phyloP scores from a whole-genome alignment of 1,140 invertebrate species.

The Drosophila gunungcola region DNA sequence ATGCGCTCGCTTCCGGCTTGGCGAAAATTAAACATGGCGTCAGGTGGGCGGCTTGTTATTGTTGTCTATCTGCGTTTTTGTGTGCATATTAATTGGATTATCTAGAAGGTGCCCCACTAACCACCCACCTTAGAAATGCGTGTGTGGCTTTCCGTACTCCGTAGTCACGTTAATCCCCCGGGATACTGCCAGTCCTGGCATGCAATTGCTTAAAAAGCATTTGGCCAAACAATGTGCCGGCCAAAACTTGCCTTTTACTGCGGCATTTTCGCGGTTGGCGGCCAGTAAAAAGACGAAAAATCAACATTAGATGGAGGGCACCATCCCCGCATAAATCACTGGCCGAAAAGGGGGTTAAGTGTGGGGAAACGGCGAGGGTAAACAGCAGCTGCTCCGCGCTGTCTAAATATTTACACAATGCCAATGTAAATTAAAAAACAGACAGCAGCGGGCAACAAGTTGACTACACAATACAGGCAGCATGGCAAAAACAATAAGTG shows the following conservation, averaged over 20 bases:
- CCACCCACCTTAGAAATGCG: slow-evolving; percentile 18
- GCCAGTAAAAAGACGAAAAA: slow-evolving; percentile 72
- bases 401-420: slow-evolving; percentile 81
- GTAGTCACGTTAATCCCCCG: slow-evolving; percentile 74
- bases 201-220: slow-evolving; percentile 83
- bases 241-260: slow-evolving; percentile 4
- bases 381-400: slow-evolving; percentile 57
- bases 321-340: slow-evolving; percentile 64
- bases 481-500: slow-evolving; percentile 38
- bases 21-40: slow-evolving; percentile 51
- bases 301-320: slow-evolving; percentile 66
- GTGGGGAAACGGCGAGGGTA: background rate
- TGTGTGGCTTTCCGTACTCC: slow-evolving; percentile 16
- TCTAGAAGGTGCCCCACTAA: slow-evolving; percentile 45
- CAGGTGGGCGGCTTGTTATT: slow-evolving; percentile 42
- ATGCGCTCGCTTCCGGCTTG: slow-evolving; percentile 36
- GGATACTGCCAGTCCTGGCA: slow-evolving; percentile 61
- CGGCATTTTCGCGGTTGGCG: slow-evolving; percentile 21
- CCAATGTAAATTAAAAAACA: slow-evolving; percentile 83
- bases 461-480: slow-evolving; percentile 63
- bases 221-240: slow-evolving; percentile 63
- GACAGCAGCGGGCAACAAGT: slow-evolving; percentile 75
- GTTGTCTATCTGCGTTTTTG: slow-evolving; percentile 69
- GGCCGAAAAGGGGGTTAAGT: slow-evolving; percentile 26
- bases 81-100: slow-evolving; percentile 82